Percentiles rank a stretch among this genome's conserved stretches.
phyloP scores from a whole-genome alignment of 1,140 invertebrate species.

The Euura saliciscinereae region DNA sequence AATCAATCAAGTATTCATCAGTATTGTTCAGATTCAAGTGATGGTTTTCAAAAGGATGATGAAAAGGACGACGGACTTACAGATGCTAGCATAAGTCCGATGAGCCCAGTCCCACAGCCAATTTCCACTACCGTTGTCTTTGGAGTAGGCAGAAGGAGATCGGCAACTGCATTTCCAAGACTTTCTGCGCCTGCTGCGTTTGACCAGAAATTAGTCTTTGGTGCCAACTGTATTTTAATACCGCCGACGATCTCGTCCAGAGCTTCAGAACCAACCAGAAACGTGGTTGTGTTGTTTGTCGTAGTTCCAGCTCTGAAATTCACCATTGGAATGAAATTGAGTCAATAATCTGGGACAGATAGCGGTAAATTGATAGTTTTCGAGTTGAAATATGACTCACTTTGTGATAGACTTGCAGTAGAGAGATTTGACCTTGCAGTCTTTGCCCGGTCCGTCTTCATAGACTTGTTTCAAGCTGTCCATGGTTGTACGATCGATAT shows the following conservation, averaged over 20 bases:
- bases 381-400: constrained; percentile 33
- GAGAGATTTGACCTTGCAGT: constrained; percentile 55
- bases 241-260: constrained; percentile 54
- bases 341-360: neutral
- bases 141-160: constrained; percentile 41
- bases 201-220: constrained; percentile 56
- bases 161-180: constrained; percentile 44
- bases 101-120: constrained; percentile 54
- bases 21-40: neutral
- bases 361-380: neutral
- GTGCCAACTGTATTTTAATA: constrained; percentile 52
- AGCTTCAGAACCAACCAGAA: constrained; percentile 53
- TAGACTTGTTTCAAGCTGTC: constrained; percentile 48
- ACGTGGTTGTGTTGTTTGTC: constrained; percentile 45
- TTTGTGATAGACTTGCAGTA: constrained; percentile 54
- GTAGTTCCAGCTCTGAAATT: constrained; percentile 41
- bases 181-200: constrained; percentile 51
- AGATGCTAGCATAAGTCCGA: constrained; percentile 51
- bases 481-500: constrained; percentile 45
- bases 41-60: constrained; percentile 14
- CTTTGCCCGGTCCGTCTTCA: constrained; percentile 47
- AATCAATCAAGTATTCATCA: constrained; percentile 21
- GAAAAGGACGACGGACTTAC: constrained; percentile 37
- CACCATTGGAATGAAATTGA: constrained; percentile 20
- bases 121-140: constrained; percentile 53